Evolutionary conservation across 2,797 vertebrate species (phyloP).

Genomic region (Siniperca obscura): DNA sequence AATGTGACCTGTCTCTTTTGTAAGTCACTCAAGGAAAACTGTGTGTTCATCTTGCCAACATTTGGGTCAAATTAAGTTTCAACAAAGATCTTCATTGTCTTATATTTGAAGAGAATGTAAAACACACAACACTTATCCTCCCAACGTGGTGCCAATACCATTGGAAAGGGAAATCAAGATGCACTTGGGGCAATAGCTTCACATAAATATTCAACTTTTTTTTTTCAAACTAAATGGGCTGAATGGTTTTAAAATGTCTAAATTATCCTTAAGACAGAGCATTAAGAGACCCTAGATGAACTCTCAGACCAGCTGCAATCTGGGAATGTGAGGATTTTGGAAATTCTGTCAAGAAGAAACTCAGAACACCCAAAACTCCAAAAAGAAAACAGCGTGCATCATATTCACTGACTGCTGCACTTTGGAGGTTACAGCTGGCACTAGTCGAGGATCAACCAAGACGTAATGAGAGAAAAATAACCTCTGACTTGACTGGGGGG

Average conservation of each 20-base stretch:
- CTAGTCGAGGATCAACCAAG: conserved; percentile 49
- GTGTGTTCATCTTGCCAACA: conserved; percentile 63
- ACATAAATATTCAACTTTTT: conserved; percentile 56
- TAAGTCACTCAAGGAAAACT: conserved; percentile 72
- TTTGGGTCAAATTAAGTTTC: conserved; percentile 75
- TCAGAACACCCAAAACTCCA: conserved; percentile 26
- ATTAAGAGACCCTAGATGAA: conserved; percentile 55
- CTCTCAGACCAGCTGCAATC: conserved; percentile 56
- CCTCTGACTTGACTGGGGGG: conserved; percentile 55
- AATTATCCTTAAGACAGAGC: conserved; percentile 62
- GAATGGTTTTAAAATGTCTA: conserved; percentile 50
- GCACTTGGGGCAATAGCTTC: conserved; percentile 63
- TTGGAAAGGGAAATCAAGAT: conserved; percentile 60
- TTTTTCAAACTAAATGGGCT: conserved; percentile 61
- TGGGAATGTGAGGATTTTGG: conserved; percentile 43
- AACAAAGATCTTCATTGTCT: conserved; percentile 75
- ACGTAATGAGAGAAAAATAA: conserved; percentile 77
- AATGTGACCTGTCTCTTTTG: conserved; percentile 78
- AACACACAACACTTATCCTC: conserved; percentile 59
- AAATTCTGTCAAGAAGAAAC: conserved; percentile 43
- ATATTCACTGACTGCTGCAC: conserved; percentile 49
- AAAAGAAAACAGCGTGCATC: conserved; percentile 17
- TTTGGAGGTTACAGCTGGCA: conserved; percentile 57
- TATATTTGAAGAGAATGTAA: conserved; percentile 54
- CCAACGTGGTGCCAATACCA: conserved; percentile 47